A percentile compares a stretch with the other conserved stretches of the same genome.
These are phyloP conservation scores for Quadroppia sp. DNA, from an alignment of 2,888 invertebrate species.

Conservation along the genomic window DNA sequence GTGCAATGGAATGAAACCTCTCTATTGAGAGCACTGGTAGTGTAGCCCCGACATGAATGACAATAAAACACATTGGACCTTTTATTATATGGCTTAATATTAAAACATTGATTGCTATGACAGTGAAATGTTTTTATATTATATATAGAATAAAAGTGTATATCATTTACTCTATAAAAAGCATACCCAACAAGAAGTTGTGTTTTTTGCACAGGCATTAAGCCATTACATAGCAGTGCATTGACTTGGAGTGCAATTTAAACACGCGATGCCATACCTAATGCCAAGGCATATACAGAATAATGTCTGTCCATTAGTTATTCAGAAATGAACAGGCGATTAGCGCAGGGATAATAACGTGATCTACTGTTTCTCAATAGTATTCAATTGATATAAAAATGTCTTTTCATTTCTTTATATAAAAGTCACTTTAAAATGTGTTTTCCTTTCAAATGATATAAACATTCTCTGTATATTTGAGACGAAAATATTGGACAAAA, in stretches of 20 bases:
- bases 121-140: background rate
- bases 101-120: background rate
- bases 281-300: background rate
- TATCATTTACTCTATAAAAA: too few species aligned
- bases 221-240: background rate
- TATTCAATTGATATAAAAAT: too few species aligned
- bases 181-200: too few species aligned
- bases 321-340: constrained; percentile 13
- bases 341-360: constrained; percentile 18
- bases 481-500: background rate
- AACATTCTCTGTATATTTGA: too few species aligned
- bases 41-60: background rate
- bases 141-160: background rate
- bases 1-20: background rate
- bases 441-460: background rate
- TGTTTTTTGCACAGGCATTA: background rate
- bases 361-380: constrained; percentile 17
- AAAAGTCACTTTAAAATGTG: background rate
- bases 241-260: background rate
- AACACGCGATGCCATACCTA: background rate
- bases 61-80: constrained; percentile 20
- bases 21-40: background rate
- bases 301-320: constrained; percentile 22
- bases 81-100: background rate
- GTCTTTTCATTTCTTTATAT: too few species aligned